Percentiles rank a stretch among this genome's conserved stretches.
Conservation (phyloP, 2,888 invertebrate genomes). For the Thecocarcelia acutangulata region DNA sequence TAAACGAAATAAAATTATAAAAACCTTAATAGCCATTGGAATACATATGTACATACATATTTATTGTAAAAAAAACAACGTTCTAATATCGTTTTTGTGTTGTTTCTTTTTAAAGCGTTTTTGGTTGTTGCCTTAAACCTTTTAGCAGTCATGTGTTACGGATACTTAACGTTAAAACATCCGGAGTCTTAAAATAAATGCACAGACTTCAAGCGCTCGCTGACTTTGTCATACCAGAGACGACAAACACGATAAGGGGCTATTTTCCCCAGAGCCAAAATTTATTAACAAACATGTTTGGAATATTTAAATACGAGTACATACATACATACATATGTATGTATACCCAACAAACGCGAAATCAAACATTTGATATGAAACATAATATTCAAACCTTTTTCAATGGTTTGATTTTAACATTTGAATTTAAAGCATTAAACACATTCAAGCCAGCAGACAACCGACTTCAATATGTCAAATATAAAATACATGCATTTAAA, state of each 20-base stretch:
- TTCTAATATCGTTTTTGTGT: slow-evolving; percentile 37
- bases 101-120: slow-evolving; percentile 31
- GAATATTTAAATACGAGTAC: slow-evolving; percentile 52
- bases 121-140: slow-evolving; percentile 45
- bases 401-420: too few relatives aligned
- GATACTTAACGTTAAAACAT: slow-evolving; percentile 57
- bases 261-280: slow-evolving; percentile 18
- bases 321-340: too few relatives aligned
- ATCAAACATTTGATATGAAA: too few relatives aligned
- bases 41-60: slow-evolving; percentile 10
- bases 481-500: too few relatives aligned
- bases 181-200: slow-evolving; percentile 39
- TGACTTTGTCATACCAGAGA: slow-evolving; percentile 12
- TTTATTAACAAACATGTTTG: slow-evolving; percentile 60
- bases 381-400: too few relatives aligned
- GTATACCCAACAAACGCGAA: too few relatives aligned
- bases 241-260: slow-evolving; percentile 39
- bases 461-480: too few relatives aligned
- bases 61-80: too few relatives aligned
- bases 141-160: slow-evolving; percentile 58
- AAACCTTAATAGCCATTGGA: slow-evolving; percentile 36
- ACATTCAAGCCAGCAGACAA: too few relatives aligned
- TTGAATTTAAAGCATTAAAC: too few relatives aligned
- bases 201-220: background rate
- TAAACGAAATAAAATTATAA: slow-evolving; percentile 36